These are phyloP conservation scores for Pectinophora gossypiella DNA, from an alignment of 1,140 invertebrate genomes.

Conservation along the genomic window DNA sequence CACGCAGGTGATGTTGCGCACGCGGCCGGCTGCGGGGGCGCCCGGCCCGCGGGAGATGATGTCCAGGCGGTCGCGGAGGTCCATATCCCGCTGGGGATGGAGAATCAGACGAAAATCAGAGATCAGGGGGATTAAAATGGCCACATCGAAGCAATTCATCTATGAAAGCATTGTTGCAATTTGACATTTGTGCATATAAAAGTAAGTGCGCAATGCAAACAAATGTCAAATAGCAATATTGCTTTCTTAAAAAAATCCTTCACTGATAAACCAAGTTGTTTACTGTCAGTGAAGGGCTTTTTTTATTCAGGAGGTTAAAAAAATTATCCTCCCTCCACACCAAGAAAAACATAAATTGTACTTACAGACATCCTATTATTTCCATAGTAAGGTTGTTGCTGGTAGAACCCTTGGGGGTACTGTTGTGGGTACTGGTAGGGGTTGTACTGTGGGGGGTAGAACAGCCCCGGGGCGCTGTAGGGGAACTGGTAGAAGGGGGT, in stretches of 20 bases:
- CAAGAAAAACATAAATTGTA: too few species aligned
- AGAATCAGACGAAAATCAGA: constrained; percentile 17
- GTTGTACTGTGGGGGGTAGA: constrained; percentile 42
- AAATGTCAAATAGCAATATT: too few species aligned
- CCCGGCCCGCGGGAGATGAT: constrained; percentile 72
- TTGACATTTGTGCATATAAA: too few species aligned
- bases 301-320: too few species aligned
- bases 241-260: too few species aligned
- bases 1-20: constrained; percentile 79
- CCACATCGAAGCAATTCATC: too few species aligned
- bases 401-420: constrained; percentile 43
- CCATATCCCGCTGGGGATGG: constrained; percentile 71
- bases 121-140: too few species aligned
- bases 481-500: constrained; percentile 56
- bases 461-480: constrained; percentile 37
- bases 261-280: too few species aligned
- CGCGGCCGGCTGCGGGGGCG: constrained; percentile 65
- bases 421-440: constrained; percentile 24
- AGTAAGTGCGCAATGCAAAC: too few species aligned
- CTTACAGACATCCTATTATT: constrained; percentile 65
- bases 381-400: constrained; percentile 50
- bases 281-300: too few species aligned
- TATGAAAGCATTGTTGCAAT: too few species aligned
- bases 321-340: too few species aligned
- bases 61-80: constrained; percentile 77